Conservation (phyloP, 2,888 invertebrate species). For the Trichogramma dendrolimi region DNA sequence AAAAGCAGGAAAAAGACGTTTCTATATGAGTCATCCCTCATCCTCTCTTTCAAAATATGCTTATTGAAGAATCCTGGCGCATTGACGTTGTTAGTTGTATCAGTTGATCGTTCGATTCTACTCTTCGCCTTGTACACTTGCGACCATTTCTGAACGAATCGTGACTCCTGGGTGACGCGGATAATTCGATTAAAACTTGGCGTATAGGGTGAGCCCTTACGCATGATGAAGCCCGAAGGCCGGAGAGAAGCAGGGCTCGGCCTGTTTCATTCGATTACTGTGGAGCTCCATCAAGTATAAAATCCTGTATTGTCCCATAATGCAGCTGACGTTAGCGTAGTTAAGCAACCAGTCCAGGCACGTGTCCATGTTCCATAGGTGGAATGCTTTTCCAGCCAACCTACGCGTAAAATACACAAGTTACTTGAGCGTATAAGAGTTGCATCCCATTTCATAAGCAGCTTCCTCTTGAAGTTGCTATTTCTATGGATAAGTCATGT, state of each 20-base stretch:
- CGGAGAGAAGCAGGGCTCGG: conserved; percentile 14
- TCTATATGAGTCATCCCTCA: too few relatives aligned
- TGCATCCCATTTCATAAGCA: too few relatives aligned
- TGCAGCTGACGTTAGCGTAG: background rate
- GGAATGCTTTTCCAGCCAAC: background rate
- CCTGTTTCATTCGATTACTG: conserved; percentile 3
- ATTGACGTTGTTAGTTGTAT: too few relatives aligned
- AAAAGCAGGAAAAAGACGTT: too few relatives aligned
- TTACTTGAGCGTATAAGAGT: too few relatives aligned
- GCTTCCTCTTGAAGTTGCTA: too few relatives aligned
- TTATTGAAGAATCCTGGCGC: too few relatives aligned
- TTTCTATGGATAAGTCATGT: too few relatives aligned
- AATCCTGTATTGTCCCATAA: background rate
- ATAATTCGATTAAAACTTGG: background rate
- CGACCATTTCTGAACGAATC: background rate
- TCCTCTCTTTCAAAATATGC: too few relatives aligned
- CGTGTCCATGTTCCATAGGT: background rate
- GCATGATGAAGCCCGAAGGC: conserved; percentile 7
- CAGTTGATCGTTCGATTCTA: too few relatives aligned
- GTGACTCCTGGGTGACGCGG: background rate
- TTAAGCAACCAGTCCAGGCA: background rate
- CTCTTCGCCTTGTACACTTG: too few relatives aligned
- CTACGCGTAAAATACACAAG: background rate
- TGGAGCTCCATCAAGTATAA: background rate
- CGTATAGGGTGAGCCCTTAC: conserved; percentile 18